Conservation (phyloP, 37 sponge, comb jelly and placozoan species). For the Chondrilla cf. caribensis region DNA sequence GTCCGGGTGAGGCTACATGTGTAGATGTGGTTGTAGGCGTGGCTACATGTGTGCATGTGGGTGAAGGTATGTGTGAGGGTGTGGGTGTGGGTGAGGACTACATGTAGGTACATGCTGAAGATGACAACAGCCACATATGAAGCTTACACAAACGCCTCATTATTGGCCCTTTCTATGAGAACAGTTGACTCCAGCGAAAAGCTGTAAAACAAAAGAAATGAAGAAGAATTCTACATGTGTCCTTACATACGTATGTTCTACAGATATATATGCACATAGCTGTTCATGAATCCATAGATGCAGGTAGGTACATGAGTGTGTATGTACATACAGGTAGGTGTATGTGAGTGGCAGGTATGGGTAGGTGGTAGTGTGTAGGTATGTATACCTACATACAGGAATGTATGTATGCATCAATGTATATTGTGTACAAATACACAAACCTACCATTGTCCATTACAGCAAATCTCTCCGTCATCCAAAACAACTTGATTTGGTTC, state of each 20-base stretch:
- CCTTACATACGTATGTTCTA: too few relatives aligned
- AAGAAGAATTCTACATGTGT: neutral
- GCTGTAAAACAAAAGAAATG: neutral
- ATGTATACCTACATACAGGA: neutral
- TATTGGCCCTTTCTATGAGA: neutral
- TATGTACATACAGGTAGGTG: neutral
- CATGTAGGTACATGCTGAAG: conserved; percentile 29
- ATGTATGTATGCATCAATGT: neutral
- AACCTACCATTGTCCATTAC: conserved; percentile 22
- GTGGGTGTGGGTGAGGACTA: neutral
- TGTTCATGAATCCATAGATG: neutral
- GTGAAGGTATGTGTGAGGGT: too few relatives aligned
- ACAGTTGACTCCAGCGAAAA: neutral
- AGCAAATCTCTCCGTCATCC: conserved; percentile 9
- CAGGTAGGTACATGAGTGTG: neutral
- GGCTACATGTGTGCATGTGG: too few relatives aligned
- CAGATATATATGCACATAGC: too few relatives aligned
- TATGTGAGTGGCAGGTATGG: neutral
- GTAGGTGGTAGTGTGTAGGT: neutral
- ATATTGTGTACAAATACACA: neutral
- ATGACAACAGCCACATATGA: neutral
- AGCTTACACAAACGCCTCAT: neutral
- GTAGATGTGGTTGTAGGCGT: too few relatives aligned
- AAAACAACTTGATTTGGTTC: conserved; percentile 8
- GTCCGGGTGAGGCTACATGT: too few relatives aligned